These are phyloP conservation scores for Podargus strigoides DNA, from an alignment of 2,797 vertebrate species.

Conservation along the genomic window DNA sequence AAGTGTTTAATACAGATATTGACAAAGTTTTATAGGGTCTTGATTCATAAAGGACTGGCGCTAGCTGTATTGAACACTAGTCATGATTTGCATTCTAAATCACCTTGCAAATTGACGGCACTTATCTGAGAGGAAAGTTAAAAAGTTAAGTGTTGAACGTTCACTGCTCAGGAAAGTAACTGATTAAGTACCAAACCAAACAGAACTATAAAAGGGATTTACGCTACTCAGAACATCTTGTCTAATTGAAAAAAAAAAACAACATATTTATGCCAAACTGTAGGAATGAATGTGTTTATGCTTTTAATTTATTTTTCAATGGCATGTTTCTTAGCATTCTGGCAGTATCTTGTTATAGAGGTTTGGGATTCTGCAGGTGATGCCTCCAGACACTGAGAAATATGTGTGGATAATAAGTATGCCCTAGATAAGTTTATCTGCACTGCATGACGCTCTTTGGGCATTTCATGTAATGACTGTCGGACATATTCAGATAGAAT, in stretches of 20 bases:
- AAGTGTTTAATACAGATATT: conserved; percentile 62
- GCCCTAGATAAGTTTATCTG: background rate
- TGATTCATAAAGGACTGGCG: conserved; percentile 53
- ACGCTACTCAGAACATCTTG: conserved; percentile 24
- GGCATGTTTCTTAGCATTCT: background rate
- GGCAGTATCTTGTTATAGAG: background rate
- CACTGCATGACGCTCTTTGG: background rate
- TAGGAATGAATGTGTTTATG: background rate
- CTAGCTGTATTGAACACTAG: conserved; percentile 26
- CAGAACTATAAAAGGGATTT: conserved; percentile 54
- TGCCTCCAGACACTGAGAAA: background rate
- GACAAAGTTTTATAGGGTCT: conserved; percentile 49
- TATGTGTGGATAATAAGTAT: background rate
- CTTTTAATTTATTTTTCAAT: conserved; percentile 35
- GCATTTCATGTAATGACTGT: background rate
- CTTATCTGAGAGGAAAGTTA: conserved; percentile 52
- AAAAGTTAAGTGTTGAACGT: conserved; percentile 58
- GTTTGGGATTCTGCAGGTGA: background rate
- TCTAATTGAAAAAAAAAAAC: conserved; percentile 50
- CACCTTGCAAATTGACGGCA: conserved; percentile 61
- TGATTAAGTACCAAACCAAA: conserved; percentile 57
- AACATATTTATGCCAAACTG: background rate
- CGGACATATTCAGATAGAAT: background rate
- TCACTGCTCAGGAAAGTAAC: background rate
- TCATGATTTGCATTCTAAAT: conserved; percentile 61